A percentile compares a stretch with the other conserved stretches of the same genome.
Conservation (phyloP, 53 echinoderm and acorn worm species). For the Henricia sp. region DNA sequence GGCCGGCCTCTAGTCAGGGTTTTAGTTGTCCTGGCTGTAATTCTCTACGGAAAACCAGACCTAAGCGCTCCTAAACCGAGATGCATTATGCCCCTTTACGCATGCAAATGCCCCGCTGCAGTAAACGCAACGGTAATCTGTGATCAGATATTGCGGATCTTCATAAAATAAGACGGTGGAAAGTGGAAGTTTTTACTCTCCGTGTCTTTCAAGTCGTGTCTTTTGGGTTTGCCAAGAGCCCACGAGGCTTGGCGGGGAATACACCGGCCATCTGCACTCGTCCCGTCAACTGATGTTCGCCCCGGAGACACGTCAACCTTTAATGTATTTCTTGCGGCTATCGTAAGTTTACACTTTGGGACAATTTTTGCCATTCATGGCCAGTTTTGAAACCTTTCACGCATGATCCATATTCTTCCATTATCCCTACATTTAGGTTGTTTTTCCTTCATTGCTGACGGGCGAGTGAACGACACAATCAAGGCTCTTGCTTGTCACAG, state of each 20-base stretch:
- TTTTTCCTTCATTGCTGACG: conserved; percentile 1
- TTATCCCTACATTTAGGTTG: conserved; percentile 27
- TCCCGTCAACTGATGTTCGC: neutral
- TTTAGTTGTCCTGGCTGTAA: neutral
- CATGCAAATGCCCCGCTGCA: conserved; percentile 34
- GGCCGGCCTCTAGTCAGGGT: neutral
- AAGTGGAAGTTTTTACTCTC: conserved; percentile 1
- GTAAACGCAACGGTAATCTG: conserved; percentile 44
- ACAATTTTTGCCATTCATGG: conserved; percentile 49
- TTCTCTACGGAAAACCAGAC: neutral
- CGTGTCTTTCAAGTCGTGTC: neutral
- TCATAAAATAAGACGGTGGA: neutral
- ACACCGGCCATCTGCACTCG: conserved; percentile 25
- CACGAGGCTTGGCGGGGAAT: conserved; percentile 2
- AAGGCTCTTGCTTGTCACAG: conserved; percentile 17
- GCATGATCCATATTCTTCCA: conserved; percentile 7
- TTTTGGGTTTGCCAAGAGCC: neutral
- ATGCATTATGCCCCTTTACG: conserved; percentile 45
- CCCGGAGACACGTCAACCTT: conserved; percentile 11
- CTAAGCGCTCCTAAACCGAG: conserved; percentile 18
- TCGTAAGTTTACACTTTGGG: conserved; percentile 8
- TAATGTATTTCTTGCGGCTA: conserved; percentile 45
- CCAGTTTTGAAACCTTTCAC: conserved; percentile 6
- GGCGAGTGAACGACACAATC: neutral
- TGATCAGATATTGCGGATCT: conserved; percentile 24